Conservation (phyloP, 2,797 vertebrate species). For the Cirrhinus mrigala region DNA sequence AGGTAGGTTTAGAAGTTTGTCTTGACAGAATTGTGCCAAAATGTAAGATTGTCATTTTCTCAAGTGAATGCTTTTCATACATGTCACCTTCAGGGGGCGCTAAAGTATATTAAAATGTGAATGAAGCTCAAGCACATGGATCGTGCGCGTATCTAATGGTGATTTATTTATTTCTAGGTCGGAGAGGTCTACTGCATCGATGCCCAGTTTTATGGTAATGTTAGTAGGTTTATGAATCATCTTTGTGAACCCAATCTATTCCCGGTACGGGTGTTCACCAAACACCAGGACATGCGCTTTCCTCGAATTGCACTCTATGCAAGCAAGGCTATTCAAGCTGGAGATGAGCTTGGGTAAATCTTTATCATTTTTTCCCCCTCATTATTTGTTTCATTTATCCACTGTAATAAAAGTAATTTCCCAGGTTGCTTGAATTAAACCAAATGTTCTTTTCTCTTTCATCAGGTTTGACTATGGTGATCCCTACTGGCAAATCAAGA, state of each 20-base stretch:
- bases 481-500: conserved; percentile 96
- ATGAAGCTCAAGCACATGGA: neutral
- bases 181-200: conserved; percentile 95
- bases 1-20: conserved; percentile 76
- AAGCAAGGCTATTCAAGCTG: conserved; percentile 83
- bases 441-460: conserved; percentile 11
- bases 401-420: neutral
- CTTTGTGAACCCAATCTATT: conserved; percentile 95
- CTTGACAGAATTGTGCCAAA: neutral
- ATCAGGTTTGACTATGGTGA: conserved; percentile 95
- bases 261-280: conserved; percentile 93
- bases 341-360: conserved; percentile 92
- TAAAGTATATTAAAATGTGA: conserved; percentile 15
- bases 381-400: neutral
- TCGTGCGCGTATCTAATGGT: neutral
- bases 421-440: neutral
- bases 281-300: conserved; percentile 95
- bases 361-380: neutral
- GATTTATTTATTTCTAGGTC: conserved; percentile 76
- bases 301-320: conserved; percentile 94
- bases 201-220: conserved; percentile 92
- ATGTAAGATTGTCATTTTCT: neutral
- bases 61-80: neutral
- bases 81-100: conserved; percentile 45
- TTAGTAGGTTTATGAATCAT: conserved; percentile 97